These are phyloP conservation scores for Lomographa bimaculata DNA, from an alignment of 2,888 invertebrate species.

Conservation along the genomic window DNA sequence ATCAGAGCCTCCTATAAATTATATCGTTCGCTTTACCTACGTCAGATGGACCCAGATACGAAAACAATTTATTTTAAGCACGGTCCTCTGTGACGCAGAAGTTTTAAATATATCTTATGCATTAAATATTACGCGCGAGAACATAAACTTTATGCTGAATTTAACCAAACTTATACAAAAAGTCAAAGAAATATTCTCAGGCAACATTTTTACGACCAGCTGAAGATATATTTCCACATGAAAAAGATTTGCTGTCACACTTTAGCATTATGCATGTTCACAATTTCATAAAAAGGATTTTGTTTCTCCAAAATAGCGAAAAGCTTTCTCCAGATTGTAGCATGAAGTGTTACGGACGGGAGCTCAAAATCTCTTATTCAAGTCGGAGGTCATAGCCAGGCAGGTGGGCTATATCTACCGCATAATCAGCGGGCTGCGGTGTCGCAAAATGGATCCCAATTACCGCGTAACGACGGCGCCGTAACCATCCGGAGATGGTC, in stretches of 20 bases:
- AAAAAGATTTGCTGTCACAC: background rate
- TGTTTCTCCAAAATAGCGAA: conserved; percentile 18
- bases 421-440: conserved; percentile 37
- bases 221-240: background rate
- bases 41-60: conserved; percentile 11
- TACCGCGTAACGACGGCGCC: conserved; percentile 35
- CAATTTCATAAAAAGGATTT: conserved; percentile 15
- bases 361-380: conserved; percentile 31
- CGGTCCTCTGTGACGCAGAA: conserved; percentile 3
- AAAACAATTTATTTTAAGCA: conserved; percentile 18
- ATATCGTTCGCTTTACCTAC: conserved; percentile 8
- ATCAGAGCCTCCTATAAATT: conserved; percentile 14
- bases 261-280: conserved; percentile 9
- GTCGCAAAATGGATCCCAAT: conserved; percentile 38
- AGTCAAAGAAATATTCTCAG: too few relatives aligned
- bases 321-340: conserved; percentile 17
- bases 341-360: conserved; percentile 16
- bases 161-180: conserved; percentile 1
- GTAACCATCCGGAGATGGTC: conserved; percentile 39
- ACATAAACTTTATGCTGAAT: conserved; percentile 8
- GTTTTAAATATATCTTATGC: conserved; percentile 9
- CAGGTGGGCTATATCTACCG: conserved; percentile 34
- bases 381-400: conserved; percentile 25
- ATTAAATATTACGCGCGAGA: background rate
- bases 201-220: too few relatives aligned